Percentiles rank a stretch among this genome's conserved stretches.
These are phyloP conservation scores for Hemicentrotus pulcherrimus DNA, from an alignment of 35 echinoderm and acorn worm genomes.

Conservation along the genomic window DNA sequence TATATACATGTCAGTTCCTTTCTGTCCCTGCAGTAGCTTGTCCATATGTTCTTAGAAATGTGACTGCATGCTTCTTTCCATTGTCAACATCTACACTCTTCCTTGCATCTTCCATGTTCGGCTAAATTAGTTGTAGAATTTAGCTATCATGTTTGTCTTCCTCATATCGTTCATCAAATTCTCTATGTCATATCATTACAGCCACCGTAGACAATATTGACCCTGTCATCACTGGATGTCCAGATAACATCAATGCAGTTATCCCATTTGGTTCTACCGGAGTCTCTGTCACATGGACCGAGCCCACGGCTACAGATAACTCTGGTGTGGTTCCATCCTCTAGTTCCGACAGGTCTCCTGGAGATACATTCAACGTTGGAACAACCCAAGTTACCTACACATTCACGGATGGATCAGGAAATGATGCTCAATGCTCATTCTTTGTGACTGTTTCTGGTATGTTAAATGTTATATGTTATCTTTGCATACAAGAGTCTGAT, in stretches of 20 bases:
- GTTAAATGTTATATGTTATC: neutral
- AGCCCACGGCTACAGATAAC: slow-evolving; percentile 57
- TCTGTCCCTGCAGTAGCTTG: neutral
- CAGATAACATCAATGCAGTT: neutral
- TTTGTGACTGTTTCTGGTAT: slow-evolving; percentile 55
- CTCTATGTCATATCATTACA: neutral
- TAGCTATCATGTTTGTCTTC: neutral
- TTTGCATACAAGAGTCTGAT: too few species aligned
- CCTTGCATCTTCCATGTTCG: too few species aligned
- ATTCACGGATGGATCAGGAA: slow-evolving; percentile 58
- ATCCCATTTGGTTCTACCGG: neutral
- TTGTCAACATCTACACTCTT: neutral
- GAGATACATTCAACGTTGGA: slow-evolving; percentile 60
- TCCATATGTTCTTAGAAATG: neutral
- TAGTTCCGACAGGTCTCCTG: slow-evolving; percentile 1
- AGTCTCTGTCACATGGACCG: slow-evolving; percentile 23
- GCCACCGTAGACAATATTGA: slow-evolving; percentile 20
- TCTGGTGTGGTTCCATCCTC: slow-evolving; percentile 48
- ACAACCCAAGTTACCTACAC: slow-evolving; percentile 62
- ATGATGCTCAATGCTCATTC: slow-evolving; percentile 44
- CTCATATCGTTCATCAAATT: neutral
- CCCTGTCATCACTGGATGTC: slow-evolving; percentile 52
- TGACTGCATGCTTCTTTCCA: neutral
- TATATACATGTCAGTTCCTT: too few species aligned
- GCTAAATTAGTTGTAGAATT: too few species aligned